Evolutionary conservation across 2,888 invertebrate genomes (phyloP).

Genomic region (Zele albiditarsus): DNA sequence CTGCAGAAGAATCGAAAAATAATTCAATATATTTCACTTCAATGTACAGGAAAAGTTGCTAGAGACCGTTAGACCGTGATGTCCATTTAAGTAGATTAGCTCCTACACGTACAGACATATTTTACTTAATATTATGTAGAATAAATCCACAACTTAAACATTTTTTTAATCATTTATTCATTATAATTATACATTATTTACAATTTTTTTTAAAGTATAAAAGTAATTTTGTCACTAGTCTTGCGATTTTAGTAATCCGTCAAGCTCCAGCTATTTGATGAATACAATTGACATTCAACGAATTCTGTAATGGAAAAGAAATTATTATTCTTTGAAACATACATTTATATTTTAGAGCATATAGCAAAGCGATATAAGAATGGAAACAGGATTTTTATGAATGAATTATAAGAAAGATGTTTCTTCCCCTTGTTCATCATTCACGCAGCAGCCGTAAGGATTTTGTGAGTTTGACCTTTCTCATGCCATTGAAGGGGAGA

Average conservation of each 20-base stretch:
- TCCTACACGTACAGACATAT: background rate
- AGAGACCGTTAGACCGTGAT: too few species aligned
- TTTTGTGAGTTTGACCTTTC: slow-evolving; percentile 46
- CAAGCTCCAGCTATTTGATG: background rate
- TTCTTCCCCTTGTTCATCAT: slow-evolving; percentile 18
- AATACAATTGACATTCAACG: background rate
- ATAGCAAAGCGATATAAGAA: background rate
- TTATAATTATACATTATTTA: background rate
- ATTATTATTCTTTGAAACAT: slow-evolving; percentile 5
- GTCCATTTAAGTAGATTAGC: background rate
- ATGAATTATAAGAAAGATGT: background rate
- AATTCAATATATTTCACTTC: background rate
- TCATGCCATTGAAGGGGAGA: slow-evolving; percentile 42
- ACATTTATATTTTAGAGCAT: background rate
- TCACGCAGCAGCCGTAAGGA: slow-evolving; percentile 40
- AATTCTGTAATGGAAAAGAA: background rate
- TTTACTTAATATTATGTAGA: background rate
- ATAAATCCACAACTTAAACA: background rate
- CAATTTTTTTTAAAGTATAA: background rate
- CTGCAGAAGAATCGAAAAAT: background rate
- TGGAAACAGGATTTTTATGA: slow-evolving; percentile 9
- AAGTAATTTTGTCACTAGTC: background rate
- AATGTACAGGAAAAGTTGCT: background rate
- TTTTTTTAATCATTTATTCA: background rate
- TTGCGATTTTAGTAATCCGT: background rate